A percentile compares a stretch with the other conserved stretches of the same genome.
Conservation (phyloP, 2,797 vertebrate genomes). For the Hypotaenidia okinawae region DNA sequence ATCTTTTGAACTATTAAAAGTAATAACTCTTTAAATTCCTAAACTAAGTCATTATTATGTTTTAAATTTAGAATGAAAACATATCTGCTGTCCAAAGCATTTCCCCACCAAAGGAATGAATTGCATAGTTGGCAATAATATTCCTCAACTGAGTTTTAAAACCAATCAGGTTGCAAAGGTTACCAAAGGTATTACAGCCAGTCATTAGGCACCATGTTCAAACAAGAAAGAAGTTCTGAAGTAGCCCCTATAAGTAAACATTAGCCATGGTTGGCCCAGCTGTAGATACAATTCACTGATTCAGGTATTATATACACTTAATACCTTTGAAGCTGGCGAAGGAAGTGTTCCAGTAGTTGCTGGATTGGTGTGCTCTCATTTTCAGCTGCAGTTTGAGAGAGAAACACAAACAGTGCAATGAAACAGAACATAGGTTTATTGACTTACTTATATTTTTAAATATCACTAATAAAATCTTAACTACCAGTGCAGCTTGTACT, state of each 20-base stretch:
- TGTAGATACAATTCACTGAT: not conserved
- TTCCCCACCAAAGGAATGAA: not conserved
- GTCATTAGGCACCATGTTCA: not conserved
- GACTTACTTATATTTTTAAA: not conserved
- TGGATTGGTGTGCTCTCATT: constrained; percentile 94
- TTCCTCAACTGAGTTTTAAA: not conserved
- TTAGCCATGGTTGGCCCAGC: not conserved
- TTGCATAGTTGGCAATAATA: not conserved
- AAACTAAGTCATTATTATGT: not conserved
- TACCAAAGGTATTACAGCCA: not conserved
- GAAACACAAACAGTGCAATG: not conserved
- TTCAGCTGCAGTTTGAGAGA: constrained; percentile 77
- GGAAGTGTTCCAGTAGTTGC: constrained; percentile 93
- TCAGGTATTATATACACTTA: not conserved
- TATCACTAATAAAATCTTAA: not conserved
- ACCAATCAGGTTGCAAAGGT: not conserved
- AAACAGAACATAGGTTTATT: not conserved
- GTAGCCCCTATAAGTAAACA: not conserved
- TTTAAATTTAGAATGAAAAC: not conserved
- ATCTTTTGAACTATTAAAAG: not conserved
- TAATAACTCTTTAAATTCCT: not conserved
- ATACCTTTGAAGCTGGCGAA: constrained; percentile 96
- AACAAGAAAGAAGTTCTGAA: not conserved
- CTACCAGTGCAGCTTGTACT: not conserved
- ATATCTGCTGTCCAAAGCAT: not conserved